These are phyloP conservation scores for Phodopus roborovskii DNA, from an alignment of 2,113 vertebrate genomes.

Conservation along the genomic window DNA sequence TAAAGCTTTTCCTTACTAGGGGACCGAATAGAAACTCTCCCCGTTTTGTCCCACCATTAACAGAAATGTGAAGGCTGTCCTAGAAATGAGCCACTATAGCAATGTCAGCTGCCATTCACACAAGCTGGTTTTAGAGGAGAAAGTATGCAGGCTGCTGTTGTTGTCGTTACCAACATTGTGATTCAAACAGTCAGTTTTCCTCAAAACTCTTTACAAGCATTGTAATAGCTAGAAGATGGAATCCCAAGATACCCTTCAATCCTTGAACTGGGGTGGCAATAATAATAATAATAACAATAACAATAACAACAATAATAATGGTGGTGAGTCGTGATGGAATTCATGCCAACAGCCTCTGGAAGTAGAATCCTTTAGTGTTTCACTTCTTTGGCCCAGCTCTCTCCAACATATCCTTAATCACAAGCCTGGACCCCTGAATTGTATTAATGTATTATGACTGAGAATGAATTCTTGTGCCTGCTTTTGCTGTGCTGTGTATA, in stretches of 20 bases:
- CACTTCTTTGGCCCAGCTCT: not conserved
- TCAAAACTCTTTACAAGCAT: not conserved
- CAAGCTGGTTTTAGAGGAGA: not conserved
- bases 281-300: too few relatives aligned
- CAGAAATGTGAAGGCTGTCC: not conserved
- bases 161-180: too few relatives aligned
- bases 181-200: not conserved
- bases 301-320: too few relatives aligned
- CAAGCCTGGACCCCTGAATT: not conserved
- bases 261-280: not conserved
- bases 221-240: not conserved
- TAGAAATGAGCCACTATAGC: fast-evolving
- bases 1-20: not conserved
- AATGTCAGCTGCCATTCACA: not conserved
- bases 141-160: not conserved
- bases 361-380: not conserved
- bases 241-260: not conserved
- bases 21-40: not conserved
- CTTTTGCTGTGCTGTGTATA: not conserved
- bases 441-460: not conserved
- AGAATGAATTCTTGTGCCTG: not conserved
- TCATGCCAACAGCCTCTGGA: not conserved
- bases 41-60: not conserved
- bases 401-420: not conserved
- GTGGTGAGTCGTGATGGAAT: not conserved